These are phyloP conservation scores for Hylomyscus alleni DNA, from an alignment of 2,797 vertebrate species.

Conservation along the genomic window DNA sequence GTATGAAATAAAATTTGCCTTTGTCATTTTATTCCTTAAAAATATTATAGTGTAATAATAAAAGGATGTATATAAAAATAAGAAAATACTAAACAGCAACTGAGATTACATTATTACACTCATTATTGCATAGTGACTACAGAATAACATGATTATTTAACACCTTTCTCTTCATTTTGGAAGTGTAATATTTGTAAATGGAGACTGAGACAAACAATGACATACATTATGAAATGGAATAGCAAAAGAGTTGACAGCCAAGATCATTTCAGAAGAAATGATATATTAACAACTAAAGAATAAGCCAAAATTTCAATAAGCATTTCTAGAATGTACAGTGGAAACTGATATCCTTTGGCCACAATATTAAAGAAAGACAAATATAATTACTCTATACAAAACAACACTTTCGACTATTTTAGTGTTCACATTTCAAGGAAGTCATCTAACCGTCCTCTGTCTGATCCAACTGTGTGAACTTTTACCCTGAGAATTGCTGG, in stretches of 20 bases:
- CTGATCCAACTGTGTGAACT: background rate
- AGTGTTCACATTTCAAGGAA: background rate
- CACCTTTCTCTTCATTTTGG: background rate
- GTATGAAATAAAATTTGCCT: slow-evolving; percentile 15
- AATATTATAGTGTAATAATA: background rate
- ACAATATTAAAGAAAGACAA: background rate
- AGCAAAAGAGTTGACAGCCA: background rate
- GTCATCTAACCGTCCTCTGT: background rate
- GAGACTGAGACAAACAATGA: background rate
- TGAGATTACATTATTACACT: background rate
- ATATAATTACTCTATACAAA: background rate
- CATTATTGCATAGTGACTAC: background rate
- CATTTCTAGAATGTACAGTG: background rate
- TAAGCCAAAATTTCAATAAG: background rate
- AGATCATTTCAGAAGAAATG: background rate
- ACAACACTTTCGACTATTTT: background rate
- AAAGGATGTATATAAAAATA: background rate
- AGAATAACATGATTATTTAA: background rate
- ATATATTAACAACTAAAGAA: background rate
- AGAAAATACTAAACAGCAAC: background rate
- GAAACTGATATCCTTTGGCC: background rate
- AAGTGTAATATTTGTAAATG: background rate
- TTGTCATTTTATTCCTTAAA: background rate
- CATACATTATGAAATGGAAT: background rate
- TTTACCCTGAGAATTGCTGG: background rate